A percentile compares a stretch with the other conserved stretches of the same genome.
These are phyloP conservation scores for Carollia perspicillata DNA, from an alignment of 2,113 vertebrate species.

Conservation along the genomic window DNA sequence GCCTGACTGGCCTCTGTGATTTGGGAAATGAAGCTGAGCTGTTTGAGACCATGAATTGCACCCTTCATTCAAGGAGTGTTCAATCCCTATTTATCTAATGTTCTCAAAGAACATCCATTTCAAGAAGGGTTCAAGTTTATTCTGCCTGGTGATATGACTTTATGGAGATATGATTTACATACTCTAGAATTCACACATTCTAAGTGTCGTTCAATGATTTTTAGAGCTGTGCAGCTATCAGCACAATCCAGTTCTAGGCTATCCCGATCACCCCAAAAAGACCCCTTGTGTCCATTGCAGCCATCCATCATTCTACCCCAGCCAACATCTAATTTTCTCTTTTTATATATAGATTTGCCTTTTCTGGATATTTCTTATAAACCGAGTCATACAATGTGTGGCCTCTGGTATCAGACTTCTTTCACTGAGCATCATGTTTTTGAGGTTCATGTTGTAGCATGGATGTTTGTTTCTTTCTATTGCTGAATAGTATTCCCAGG, in stretches of 20 bases:
- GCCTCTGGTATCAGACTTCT: not conserved
- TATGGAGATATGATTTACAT: not conserved
- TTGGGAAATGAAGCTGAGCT: not conserved
- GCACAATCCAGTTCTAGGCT: not conserved
- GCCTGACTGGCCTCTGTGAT: not conserved
- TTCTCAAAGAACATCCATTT: not conserved
- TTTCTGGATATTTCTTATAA: not conserved
- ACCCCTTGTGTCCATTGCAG: not conserved
- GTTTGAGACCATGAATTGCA: not conserved
- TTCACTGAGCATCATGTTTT: not conserved
- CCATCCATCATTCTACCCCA: not conserved
- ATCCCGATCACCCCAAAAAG: no score
- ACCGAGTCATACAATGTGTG: not conserved
- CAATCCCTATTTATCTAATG: no score
- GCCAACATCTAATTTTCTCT: not conserved
- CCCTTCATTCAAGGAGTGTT: no score
- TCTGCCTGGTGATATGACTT: no score
- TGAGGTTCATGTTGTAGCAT: not conserved
- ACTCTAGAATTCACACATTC: not conserved
- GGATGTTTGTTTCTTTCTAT: not conserved
- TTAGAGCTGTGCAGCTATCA: not conserved
- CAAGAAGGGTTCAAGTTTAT: no score
- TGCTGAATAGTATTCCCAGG: not conserved
- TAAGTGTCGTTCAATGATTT: not conserved
- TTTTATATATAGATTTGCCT: not conserved